Conservation (phyloP, 2,888 invertebrate genomes). For the Xestia ashworthii region DNA sequence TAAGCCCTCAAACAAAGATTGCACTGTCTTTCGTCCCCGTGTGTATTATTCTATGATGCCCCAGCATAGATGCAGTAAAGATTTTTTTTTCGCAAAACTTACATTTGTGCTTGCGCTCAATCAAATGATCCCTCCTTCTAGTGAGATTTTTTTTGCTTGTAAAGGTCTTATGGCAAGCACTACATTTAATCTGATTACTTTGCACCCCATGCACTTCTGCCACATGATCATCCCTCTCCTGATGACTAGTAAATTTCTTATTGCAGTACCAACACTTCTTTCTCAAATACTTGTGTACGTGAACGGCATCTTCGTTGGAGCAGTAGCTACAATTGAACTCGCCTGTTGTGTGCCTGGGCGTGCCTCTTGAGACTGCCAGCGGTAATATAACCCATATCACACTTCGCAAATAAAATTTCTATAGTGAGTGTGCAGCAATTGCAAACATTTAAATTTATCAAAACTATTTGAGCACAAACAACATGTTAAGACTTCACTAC, state of each 20-base stretch:
- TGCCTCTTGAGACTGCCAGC: background rate
- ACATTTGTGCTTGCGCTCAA: constrained; percentile 11
- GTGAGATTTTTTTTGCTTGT: background rate
- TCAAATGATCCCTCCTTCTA: background rate
- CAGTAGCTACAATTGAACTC: constrained; percentile 77
- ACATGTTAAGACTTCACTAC: constrained; percentile 71
- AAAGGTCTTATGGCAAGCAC: constrained; percentile 7
- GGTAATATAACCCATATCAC: constrained; percentile 64
- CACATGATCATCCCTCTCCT: constrained; percentile 10
- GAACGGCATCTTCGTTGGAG: constrained; percentile 74
- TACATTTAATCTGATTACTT: constrained; percentile 5
- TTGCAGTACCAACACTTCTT: constrained; percentile 12
- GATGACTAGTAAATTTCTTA: background rate
- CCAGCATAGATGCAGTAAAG: background rate
- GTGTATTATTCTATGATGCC: constrained; percentile 1
- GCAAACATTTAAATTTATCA: constrained; percentile 73
- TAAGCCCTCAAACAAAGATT: constrained; percentile 2
- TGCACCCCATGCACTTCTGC: background rate
- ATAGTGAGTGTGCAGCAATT: constrained; percentile 78
- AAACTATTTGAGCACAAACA: constrained; percentile 73
- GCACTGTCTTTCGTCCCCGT: background rate
- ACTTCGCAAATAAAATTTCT: constrained; percentile 76
- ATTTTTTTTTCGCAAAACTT: constrained; percentile 5
- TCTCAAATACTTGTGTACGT: constrained; percentile 26
- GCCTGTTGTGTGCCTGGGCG: constrained; percentile 47